Conservation (phyloP, 2,797 vertebrate genomes). For the Otus scops region DNA sequence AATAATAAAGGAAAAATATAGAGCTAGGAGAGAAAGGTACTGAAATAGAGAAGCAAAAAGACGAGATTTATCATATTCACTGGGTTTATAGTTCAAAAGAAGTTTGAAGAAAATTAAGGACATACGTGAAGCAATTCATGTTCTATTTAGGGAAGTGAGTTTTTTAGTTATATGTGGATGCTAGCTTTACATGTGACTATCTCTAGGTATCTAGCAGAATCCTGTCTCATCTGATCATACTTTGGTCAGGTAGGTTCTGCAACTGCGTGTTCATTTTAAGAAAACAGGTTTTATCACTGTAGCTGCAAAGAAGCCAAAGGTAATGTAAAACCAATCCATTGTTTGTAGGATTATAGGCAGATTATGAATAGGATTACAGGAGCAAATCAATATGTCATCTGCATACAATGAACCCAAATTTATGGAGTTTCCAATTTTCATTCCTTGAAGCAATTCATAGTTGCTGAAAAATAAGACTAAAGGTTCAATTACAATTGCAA, state of each 20-base stretch:
- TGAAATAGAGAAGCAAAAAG: not conserved
- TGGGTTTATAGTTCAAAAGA: not conserved
- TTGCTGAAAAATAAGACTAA: constrained; percentile 21
- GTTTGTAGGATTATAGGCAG: constrained; percentile 12
- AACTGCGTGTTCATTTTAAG: not conserved
- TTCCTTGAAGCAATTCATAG: not conserved
- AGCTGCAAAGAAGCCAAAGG: not conserved
- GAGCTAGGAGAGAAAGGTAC: not conserved
- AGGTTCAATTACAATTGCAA: constrained; percentile 58
- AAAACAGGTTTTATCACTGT: not conserved
- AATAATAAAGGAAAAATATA: not conserved
- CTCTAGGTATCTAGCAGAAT: not conserved
- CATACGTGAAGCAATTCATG: not conserved
- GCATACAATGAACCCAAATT: not conserved
- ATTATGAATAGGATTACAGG: constrained; percentile 32
- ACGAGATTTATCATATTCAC: not conserved
- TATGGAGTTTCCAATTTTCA: not conserved
- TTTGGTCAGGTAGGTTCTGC: not conserved
- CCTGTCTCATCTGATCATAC: not conserved
- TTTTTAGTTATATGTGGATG: not conserved
- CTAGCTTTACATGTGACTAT: not conserved
- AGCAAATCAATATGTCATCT: not conserved
- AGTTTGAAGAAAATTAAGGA: not conserved
- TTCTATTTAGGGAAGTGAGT: not conserved
- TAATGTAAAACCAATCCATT: not conserved